These are phyloP conservation scores for Eptesicus fuscus DNA, from an alignment of 2,113 vertebrate genomes.

Conservation along the genomic window DNA sequence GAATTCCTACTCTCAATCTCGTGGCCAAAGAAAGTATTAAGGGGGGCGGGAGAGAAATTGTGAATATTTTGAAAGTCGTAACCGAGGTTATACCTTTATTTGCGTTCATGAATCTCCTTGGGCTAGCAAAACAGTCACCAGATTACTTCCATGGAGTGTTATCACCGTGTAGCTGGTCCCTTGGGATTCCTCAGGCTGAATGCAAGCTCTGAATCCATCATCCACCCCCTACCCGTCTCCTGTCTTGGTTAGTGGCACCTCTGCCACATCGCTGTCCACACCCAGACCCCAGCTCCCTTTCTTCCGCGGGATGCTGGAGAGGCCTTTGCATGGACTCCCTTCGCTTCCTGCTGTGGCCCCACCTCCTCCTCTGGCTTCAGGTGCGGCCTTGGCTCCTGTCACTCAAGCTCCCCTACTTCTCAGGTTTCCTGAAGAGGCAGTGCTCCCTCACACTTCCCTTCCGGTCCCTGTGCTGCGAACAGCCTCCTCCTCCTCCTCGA, in stretches of 20 bases:
- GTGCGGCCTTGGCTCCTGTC: neutral
- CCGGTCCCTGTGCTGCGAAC: neutral
- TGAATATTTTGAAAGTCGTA: neutral
- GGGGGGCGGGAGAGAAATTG: neutral
- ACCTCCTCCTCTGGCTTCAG: neutral
- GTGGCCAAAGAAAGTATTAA: neutral
- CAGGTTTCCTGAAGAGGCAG: neutral
- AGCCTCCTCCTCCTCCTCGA: neutral
- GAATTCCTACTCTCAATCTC: neutral
- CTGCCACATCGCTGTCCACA: neutral
- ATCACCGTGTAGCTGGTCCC: neutral
- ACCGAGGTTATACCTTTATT: neutral
- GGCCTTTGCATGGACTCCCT: neutral
- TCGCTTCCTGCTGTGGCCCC: neutral
- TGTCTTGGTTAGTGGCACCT: neutral
- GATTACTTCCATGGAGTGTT: neutral
- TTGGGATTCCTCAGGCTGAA: neutral
- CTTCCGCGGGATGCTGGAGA: neutral
- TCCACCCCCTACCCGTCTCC: neutral
- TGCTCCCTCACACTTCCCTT: slow-evolving; percentile 13
- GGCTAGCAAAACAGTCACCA: neutral
- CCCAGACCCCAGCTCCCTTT: neutral
- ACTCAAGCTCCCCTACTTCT: neutral
- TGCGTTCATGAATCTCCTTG: neutral
- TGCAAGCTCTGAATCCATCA: neutral